Conservation (phyloP, 2,797 vertebrate species). For the Lithobates pipiens region DNA sequence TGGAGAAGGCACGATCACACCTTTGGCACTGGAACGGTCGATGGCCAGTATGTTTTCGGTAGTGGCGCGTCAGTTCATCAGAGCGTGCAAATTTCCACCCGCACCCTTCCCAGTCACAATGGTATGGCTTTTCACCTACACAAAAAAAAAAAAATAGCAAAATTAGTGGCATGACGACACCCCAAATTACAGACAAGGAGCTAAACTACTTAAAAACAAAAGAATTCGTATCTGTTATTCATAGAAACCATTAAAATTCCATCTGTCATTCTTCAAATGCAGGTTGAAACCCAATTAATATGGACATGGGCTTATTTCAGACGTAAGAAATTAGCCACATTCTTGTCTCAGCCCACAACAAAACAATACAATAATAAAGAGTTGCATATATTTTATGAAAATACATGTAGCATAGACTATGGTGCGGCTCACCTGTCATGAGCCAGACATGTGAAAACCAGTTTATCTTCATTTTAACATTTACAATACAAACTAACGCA, state of each 20-base stretch:
- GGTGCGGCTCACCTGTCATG: slow-evolving; percentile 23
- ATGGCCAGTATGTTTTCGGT: slow-evolving; percentile 94
- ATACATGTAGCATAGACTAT: not conserved
- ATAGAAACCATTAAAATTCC: not conserved
- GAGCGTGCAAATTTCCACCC: slow-evolving; percentile 98
- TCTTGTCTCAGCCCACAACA: not conserved
- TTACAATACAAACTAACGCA: not conserved
- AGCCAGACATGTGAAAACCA: slow-evolving; percentile 36
- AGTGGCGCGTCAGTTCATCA: slow-evolving; percentile 96
- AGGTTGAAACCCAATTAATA: not conserved
- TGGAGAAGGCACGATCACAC: slow-evolving; percentile 94
- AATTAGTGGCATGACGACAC: not conserved
- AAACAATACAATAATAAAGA: not conserved
- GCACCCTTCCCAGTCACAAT: slow-evolving; percentile 95
- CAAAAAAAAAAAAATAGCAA: slow-evolving; percentile 27
- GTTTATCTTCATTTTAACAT: slow-evolving; percentile 35
- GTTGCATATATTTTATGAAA: not conserved
- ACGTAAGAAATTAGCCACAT: no score
- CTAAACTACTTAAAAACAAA: not conserved
- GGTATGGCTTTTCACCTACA: slow-evolving; percentile 95
- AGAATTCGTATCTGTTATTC: not conserved
- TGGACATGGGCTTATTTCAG: no score
- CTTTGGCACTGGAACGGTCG: slow-evolving; percentile 94
- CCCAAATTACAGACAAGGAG: not conserved
- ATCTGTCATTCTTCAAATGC: not conserved